Evolutionary conservation across 2,113 vertebrate species (phyloP), one percentile per base, ranked within the genome.

Genomic region (Grus americana): DNA sequence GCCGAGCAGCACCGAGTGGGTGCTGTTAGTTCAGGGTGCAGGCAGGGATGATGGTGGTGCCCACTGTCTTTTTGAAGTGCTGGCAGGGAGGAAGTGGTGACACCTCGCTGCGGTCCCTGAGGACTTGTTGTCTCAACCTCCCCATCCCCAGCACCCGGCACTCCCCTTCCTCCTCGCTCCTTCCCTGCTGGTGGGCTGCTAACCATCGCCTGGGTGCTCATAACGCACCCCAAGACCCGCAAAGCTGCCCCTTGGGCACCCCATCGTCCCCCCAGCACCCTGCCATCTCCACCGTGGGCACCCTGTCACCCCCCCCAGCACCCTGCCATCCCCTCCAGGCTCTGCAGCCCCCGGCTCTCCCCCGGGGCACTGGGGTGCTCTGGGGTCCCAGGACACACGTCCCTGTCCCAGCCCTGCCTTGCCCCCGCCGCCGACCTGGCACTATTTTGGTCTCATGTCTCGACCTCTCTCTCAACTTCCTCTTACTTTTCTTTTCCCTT

Each of bases 361-460:
- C 44, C 46, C 30, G 6, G 36, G 18, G 46, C 6, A 23, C 15
- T 24, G 67, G 57, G 68, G 16, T 62, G 68, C 57, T 72, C 38
- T 72, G 67, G 38, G 38, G 81, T 30, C 38, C 67, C 55, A 29
- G 66, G 36, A 59, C 23, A 34, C 27, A 16, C 4, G 2, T 36
- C 26, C 42, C 42, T 2, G 2, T 9, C 52, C 42, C 63, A 49
- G 44, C n/a, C 42, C 52, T 47, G 52, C 34, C 29, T 59, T 23
- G 0, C 12, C 6, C 11, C 71, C 42, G 5, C 20, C 3, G 0
- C 46, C 12, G 21, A 50, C 44, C 44, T 5, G 3, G n/a, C 23
- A 14, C 36, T 49, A 7, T 15, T 44, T 84, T 15, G 20, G 9
- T 62, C 46, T 61, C 11, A 0, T 27, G 14, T 14, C 57, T 73